These are phyloP conservation scores for Brevimyrus niger DNA, from an alignment of 2,113 vertebrate species.

Conservation along the genomic window DNA sequence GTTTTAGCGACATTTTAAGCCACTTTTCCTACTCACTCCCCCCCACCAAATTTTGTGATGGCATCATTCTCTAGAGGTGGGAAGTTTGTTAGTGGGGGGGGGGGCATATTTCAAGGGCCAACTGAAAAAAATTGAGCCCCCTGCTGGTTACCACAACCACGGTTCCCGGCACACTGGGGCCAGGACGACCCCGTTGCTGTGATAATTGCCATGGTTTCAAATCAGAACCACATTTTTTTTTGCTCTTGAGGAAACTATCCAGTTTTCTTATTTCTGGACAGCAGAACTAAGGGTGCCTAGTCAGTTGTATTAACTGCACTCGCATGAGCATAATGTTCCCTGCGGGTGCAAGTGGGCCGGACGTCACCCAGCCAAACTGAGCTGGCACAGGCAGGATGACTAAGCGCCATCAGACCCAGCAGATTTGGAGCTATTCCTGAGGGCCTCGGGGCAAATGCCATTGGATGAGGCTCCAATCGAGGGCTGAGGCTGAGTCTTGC, in stretches of 20 bases:
- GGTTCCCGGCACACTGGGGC: not conserved
- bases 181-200: not conserved
- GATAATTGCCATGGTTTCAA: not conserved
- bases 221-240: not conserved
- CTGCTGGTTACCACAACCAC: not conserved
- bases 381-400: not conserved
- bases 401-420: not conserved
- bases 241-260: not conserved
- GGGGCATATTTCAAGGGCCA: not conserved
- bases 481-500: not conserved
- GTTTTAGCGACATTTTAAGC: conserved; percentile 7
- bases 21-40: not conserved
- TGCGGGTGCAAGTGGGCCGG: not conserved
- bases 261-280: not conserved
- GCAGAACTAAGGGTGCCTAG: not conserved
- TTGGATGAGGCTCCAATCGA: not conserved
- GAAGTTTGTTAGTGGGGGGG: not conserved
- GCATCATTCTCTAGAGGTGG: not conserved
- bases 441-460: not conserved
- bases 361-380: not conserved
- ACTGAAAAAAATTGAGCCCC: not conserved
- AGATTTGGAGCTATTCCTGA: not conserved
- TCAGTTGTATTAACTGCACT: not conserved
- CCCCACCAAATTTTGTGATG: not conserved
- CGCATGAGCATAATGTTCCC: not conserved